Base-by-base conservation (phyloP, 2,113 vertebrate species). In the Hydrochoerus hydrochaeris region DNA sequence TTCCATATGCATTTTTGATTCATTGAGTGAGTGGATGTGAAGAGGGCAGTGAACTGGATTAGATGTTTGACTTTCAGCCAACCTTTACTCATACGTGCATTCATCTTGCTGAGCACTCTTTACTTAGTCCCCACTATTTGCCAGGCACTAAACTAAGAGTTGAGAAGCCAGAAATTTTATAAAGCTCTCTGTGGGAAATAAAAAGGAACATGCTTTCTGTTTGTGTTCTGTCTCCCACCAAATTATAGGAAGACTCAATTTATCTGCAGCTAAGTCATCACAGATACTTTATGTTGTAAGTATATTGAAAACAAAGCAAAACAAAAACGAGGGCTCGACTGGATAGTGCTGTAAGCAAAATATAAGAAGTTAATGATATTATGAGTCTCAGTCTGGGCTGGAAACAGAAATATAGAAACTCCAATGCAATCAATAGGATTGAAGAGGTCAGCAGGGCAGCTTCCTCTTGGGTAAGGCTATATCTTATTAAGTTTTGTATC, bases 371-470 rank as follows among this genome's bases (percentile, higher is more conserved):
- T 90, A 95, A 89, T 95, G 93, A 24, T 85, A 85, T 88, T 95
- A 77, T 17, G 75, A 81, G 69, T 67, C 54, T 83, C 83, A 69
- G 30, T 38, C 65, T 26, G 11, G 46, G 71, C 62, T 92, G 85
- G 78, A 94, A 95, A 97, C 86, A 94, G 89, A 97, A 85, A 94
- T 54, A 87, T 20, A 93, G 84, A 96, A 96, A 97, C 52, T 93
- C 80, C 58, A 90, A 73, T 73, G 84, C 81, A 90, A 95, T 95
- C 82, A 91, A 32, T 9, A 38, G 80, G 35, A 67, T n/a, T 60
- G 89, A 63, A 92, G 94, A 87, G 88, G 90, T 85, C 97, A 95
- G 80, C 30, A 82, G 85, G 41, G 80, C 63, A 77, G 83, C 8
- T 32, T 97, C 49, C 83, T 96, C 95, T 75, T 46, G 84, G 93